Percentiles rank a stretch among this genome's conserved stretches.
These are phyloP conservation scores for Ommatoiulus sabulosus DNA, from an alignment of 2,888 invertebrate genomes.

Conservation along the genomic window DNA sequence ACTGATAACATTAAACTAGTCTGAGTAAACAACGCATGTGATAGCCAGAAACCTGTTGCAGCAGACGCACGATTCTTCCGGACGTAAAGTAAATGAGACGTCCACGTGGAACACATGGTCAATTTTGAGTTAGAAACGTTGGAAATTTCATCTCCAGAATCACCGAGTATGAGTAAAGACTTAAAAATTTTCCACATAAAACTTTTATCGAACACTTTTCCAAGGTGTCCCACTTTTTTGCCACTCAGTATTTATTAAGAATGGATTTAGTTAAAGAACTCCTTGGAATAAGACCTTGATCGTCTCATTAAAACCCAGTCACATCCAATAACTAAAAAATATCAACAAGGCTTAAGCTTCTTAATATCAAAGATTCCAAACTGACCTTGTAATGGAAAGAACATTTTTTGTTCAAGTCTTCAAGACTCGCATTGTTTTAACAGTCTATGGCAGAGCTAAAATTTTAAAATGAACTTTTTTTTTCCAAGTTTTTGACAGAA, in stretches of 20 bases:
- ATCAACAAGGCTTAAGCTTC: not conserved
- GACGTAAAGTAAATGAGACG: not conserved
- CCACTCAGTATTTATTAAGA: not conserved
- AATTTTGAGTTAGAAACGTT: not conserved
- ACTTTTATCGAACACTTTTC: not conserved
- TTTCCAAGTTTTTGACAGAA: not conserved
- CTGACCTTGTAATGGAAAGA: not conserved
- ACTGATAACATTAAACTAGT: not conserved
- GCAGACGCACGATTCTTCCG: not conserved
- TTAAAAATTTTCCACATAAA: not conserved
- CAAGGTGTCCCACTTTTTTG: not conserved
- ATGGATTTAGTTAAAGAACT: not conserved
- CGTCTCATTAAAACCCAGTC: constrained; percentile 15
- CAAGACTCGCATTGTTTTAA: not conserved
- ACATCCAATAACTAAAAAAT: constrained; percentile 22
- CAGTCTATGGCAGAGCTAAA: not conserved
- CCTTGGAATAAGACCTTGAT: constrained; percentile 21
- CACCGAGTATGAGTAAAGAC: not conserved
- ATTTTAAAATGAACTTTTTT: not conserved
- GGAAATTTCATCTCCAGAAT: too few relatives aligned
- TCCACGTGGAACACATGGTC: not conserved
- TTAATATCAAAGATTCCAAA: not conserved
- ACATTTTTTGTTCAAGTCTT: not conserved
- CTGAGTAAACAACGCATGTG: not conserved
- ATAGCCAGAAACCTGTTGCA: not conserved